phyloP scores from a whole-genome alignment of 2,888 invertebrate species.

The Exocentrus adspersus region DNA sequence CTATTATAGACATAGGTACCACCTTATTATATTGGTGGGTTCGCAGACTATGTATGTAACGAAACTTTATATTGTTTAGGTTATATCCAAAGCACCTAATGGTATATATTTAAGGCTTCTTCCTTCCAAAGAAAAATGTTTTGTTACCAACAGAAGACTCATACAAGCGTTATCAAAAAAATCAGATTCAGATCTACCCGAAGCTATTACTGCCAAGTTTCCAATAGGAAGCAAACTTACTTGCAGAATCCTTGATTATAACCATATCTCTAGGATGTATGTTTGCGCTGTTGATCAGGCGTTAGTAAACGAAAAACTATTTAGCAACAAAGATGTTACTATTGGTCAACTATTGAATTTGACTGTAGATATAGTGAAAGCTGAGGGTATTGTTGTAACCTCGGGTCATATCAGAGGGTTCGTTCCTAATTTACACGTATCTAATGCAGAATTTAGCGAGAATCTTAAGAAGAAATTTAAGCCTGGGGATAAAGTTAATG shows the following conservation, averaged over 20 bases:
- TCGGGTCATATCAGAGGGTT: slow-evolving; percentile 69
- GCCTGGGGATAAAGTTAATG: slow-evolving; percentile 68
- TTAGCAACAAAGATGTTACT: slow-evolving; percentile 65
- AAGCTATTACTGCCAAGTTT: slow-evolving; percentile 65
- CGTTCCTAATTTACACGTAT: slow-evolving; percentile 69
- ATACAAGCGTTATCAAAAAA: slow-evolving; percentile 49
- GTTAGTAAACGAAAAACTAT: slow-evolving; percentile 68
- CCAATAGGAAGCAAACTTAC: slow-evolving; percentile 63
- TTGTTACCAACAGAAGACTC: slow-evolving; percentile 56
- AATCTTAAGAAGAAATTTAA: slow-evolving; percentile 66
- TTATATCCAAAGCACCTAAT: slow-evolving; percentile 46
- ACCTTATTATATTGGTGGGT: too few species aligned
- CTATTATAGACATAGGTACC: too few species aligned
- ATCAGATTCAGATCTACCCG: slow-evolving; percentile 56
- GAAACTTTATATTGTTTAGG: slow-evolving; percentile 43
- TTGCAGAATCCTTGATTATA: slow-evolving; percentile 73
- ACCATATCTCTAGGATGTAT: slow-evolving; percentile 72
- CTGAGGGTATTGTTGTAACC: slow-evolving; percentile 64
- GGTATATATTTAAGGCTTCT: slow-evolving; percentile 55
- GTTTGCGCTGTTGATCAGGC: slow-evolving; percentile 73
- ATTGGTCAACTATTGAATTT: slow-evolving; percentile 69
- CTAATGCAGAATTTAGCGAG: slow-evolving; percentile 63
- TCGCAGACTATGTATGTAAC: too few species aligned
- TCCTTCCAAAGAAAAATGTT: slow-evolving; percentile 53
- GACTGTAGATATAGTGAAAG: slow-evolving; percentile 63